Conservation (phyloP, 2,113 vertebrate genomes). For the Chroicocephalus ridibundus region DNA sequence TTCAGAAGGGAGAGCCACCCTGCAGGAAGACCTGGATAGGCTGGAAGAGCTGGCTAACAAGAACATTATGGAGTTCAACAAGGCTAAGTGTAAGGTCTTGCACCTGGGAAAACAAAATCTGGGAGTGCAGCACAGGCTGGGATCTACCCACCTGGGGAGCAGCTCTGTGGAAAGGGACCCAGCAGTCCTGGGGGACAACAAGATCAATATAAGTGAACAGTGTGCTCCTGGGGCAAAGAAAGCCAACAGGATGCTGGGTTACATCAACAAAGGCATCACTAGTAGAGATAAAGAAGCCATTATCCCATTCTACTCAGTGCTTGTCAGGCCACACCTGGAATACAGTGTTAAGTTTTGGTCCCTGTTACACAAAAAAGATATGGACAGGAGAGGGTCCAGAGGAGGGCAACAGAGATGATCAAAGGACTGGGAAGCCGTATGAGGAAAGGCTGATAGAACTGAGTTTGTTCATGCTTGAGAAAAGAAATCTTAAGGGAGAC, state of each 20-base stretch:
- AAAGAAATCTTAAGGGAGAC: neutral
- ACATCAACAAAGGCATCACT: neutral
- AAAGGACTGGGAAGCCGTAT: neutral
- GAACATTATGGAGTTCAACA: neutral
- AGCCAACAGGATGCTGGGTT: neutral
- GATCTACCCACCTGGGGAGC: neutral
- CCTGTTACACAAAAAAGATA: neutral
- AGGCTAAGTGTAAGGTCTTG: neutral
- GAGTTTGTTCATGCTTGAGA: neutral
- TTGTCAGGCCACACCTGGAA: neutral
- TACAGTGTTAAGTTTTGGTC: neutral
- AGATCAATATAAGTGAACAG: neutral
- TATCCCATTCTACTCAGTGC: neutral
- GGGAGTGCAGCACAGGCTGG: neutral
- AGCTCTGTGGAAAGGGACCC: neutral
- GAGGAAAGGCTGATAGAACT: neutral
- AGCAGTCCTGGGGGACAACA: neutral
- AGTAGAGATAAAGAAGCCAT: neutral
- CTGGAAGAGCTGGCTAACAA: neutral
- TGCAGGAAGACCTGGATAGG: neutral
- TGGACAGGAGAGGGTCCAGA: too few relatives aligned
- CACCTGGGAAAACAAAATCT: neutral
- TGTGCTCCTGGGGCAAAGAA: neutral
- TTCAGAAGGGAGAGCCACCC: neutral
- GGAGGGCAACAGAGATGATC: neutral